Conservation (phyloP, 2,113 vertebrate genomes). For the Danionella cerebrum region DNA sequence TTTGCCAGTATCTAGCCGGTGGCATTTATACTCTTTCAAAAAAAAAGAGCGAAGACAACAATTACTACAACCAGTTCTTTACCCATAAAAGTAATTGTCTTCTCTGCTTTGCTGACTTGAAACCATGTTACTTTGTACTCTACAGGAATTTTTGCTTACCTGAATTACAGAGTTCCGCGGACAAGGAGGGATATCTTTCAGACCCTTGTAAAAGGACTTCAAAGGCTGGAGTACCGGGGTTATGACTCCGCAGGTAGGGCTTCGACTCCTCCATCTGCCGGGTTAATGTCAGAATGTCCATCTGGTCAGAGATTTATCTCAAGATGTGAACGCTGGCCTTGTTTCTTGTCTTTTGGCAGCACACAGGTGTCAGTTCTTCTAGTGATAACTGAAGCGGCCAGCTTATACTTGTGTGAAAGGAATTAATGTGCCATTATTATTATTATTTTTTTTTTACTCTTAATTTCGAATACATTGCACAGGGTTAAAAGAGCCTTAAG, state of each 20-base stretch:
- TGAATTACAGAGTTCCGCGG: constrained; percentile 87
- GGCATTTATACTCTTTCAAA: no score
- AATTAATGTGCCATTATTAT: neutral
- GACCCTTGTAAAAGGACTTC: constrained; percentile 86
- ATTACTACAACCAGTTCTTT: no score
- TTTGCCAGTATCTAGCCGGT: no score
- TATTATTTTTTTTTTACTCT: neutral
- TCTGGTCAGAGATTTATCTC: constrained; percentile 9
- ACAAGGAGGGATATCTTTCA: constrained; percentile 89
- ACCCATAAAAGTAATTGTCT: no score
- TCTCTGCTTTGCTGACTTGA: neutral
- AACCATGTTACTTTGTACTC: neutral
- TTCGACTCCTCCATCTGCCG: constrained; percentile 17
- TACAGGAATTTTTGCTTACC: constrained; percentile 94
- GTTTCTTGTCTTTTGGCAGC: constrained; percentile 26
- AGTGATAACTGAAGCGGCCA: neutral
- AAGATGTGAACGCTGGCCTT: neutral
- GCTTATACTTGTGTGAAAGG: neutral
- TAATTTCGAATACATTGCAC: neutral
- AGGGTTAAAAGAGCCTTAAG: no score
- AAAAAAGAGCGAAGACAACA: no score
- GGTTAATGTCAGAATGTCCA: neutral
- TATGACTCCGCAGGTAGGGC: constrained; percentile 92
- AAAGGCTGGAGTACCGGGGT: constrained; percentile 93
- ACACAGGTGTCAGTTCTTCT: neutral